Base-by-base conservation (phyloP, 1,140 invertebrate species). In the Drosophila setifemur region DNA sequence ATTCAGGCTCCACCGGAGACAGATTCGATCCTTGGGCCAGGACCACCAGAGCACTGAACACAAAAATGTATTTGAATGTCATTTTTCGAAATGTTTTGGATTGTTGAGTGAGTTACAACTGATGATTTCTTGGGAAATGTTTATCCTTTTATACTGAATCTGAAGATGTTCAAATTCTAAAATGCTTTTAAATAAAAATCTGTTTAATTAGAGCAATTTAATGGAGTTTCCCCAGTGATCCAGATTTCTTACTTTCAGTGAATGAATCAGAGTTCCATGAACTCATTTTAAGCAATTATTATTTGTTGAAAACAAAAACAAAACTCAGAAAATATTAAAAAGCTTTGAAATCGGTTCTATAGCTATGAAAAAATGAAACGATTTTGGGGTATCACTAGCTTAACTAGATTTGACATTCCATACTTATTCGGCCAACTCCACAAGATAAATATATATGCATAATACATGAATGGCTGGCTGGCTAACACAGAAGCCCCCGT, bases 381-480 rank as follows among this genome's bases (percentile, higher is more conserved):
- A n/a, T n/a, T n/a, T n/a, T n/a, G n/a, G n/a, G n/a, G n/a, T n/a
- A n/a, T n/a, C n/a, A n/a, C n/a, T n/a, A n/a, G n/a, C n/a, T n/a
- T n/a, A n/a, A n/a, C n/a, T 43, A 21, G 18, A 50, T 52, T 52
- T 25, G 21, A 7, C 16, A 9, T 21, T 55, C 1, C n/a, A 28
- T 23, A 31, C 19, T 19, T 39, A 21, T 45, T 60, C 33, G 35
- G 43, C 29, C 50, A 58, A 37, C 44, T 64, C 44, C 47, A 52
- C 26, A 44, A 16, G 40, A 33, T 67, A 77, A 77, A 43, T 67
- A 77, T 77, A 43, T 55, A 76, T 76, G 66, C 66, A 77, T 77
- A 60, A 77, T 48, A 76, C 67, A 78, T 78, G 58, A 77, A 63
- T 44, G 9, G 9, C 25, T 39, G 9, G 9, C 25, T 39, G 39